These are phyloP conservation scores for Microctonus hyperodae DNA, from an alignment of 2,888 invertebrate genomes.

Conservation along the genomic window DNA sequence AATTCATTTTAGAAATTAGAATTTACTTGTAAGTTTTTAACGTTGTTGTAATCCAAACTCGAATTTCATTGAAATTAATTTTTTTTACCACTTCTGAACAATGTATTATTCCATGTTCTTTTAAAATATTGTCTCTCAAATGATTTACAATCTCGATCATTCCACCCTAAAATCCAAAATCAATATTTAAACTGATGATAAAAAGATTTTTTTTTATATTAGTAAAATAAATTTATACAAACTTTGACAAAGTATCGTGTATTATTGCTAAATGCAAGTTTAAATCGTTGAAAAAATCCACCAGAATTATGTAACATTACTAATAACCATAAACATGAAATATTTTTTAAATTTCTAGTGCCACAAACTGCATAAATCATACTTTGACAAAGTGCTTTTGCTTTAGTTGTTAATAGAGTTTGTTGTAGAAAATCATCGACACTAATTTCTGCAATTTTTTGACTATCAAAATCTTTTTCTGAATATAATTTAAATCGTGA, in stretches of 20 bases:
- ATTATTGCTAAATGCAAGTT: conserved; percentile 40
- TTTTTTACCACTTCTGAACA: conserved; percentile 39
- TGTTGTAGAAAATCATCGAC: conserved; percentile 39
- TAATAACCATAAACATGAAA: conserved; percentile 51
- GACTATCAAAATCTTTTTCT: conserved; percentile 28
- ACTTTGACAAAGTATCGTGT: conserved; percentile 47
- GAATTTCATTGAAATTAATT: conserved; percentile 44
- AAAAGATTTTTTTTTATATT: not conserved
- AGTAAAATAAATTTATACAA: not conserved
- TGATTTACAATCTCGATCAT: conserved; percentile 36
- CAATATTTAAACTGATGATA: not conserved
- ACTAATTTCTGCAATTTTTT: conserved; percentile 42
- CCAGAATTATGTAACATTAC: conserved; percentile 46
- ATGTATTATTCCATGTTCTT: conserved; percentile 37
- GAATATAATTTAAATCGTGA: conserved; percentile 4
- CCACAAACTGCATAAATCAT: conserved; percentile 47
- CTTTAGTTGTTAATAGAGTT: conserved; percentile 36
- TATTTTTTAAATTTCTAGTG: conserved; percentile 37
- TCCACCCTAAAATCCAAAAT: conserved; percentile 39
- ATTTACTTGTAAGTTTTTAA: conserved; percentile 42
- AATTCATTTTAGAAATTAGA: not conserved
- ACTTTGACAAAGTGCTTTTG: conserved; percentile 44
- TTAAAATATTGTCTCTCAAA: conserved; percentile 37
- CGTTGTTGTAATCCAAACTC: conserved; percentile 42
- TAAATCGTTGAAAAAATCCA: conserved; percentile 47